phyloP scores from a whole-genome alignment of 2,797 vertebrate genomes.

The Florisuga fusca region DNA sequence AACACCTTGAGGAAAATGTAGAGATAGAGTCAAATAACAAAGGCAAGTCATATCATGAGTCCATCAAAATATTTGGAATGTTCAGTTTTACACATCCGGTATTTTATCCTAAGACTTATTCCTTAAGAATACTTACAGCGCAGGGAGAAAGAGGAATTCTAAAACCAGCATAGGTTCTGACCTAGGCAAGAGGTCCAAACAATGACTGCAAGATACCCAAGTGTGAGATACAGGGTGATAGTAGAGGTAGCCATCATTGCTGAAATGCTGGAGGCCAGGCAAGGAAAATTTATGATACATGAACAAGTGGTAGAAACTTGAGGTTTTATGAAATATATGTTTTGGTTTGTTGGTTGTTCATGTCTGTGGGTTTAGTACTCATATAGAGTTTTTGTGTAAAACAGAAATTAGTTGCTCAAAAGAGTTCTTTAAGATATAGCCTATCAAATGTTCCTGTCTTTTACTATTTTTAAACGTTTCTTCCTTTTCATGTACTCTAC shows the following conservation, averaged over 20 bases:
- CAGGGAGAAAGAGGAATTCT: not conserved
- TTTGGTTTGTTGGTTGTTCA: no score
- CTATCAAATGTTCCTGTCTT: not conserved
- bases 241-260: not conserved
- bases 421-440: not conserved
- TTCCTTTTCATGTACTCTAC: not conserved
- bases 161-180: conserved; percentile 34
- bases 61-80: conserved; percentile 45
- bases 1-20: not conserved
- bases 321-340: not conserved
- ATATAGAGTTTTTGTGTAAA: not conserved
- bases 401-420: not conserved
- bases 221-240: not conserved
- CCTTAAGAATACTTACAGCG: not conserved
- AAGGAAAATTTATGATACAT: not conserved
- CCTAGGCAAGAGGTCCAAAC: not conserved
- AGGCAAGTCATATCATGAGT: not conserved
- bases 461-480: not conserved
- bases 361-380: not conserved
- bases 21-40: not conserved
- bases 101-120: conserved; percentile 11
- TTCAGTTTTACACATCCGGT: not conserved
- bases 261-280: conserved; percentile 5
- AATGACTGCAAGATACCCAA: not conserved
- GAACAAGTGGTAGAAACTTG: not conserved